Conservation (phyloP, 2,888 invertebrate species). For the Callyntrura guangdongensis region DNA sequence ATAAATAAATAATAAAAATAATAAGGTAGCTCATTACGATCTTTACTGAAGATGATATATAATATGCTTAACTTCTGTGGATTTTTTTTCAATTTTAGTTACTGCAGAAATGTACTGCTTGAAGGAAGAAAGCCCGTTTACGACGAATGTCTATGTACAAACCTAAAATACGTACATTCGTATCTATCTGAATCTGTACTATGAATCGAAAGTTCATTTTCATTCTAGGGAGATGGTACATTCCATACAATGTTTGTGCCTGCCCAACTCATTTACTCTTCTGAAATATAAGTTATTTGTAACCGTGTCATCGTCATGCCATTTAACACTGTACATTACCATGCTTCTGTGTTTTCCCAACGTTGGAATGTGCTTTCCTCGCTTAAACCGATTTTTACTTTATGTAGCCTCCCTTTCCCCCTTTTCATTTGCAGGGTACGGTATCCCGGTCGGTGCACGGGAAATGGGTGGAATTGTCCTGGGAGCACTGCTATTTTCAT, state of each 20-base stretch:
- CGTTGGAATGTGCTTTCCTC: neutral
- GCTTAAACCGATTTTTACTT: neutral
- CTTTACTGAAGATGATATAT: slow-evolving; percentile 40
- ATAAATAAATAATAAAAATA: slow-evolving; percentile 50
- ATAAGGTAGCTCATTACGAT: slow-evolving; percentile 57
- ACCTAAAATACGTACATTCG: too few species aligned
- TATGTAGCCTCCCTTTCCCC: neutral
- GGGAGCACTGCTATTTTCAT: slow-evolving; percentile 56
- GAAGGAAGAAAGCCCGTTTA: neutral
- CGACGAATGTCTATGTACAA: neutral
- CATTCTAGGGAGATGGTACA: neutral
- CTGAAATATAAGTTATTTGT: slow-evolving; percentile 31
- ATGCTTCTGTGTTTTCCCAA: neutral
- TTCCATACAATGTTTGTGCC: slow-evolving; percentile 23
- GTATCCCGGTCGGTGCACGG: slow-evolving; percentile 22
- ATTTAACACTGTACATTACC: slow-evolving; percentile 8
- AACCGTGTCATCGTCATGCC: slow-evolving; percentile 53
- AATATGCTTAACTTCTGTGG: neutral
- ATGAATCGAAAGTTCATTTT: neutral
- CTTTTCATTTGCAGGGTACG: neutral
- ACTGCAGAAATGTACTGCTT: neutral
- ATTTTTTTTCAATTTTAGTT: slow-evolving; percentile 38
- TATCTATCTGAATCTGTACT: too few species aligned
- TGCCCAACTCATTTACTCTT: slow-evolving; percentile 51
- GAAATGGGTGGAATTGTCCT: slow-evolving; percentile 25